Evolutionary conservation across 2,797 vertebrate species (phyloP).

Genomic region (Megalops cyprinoides): DNA sequence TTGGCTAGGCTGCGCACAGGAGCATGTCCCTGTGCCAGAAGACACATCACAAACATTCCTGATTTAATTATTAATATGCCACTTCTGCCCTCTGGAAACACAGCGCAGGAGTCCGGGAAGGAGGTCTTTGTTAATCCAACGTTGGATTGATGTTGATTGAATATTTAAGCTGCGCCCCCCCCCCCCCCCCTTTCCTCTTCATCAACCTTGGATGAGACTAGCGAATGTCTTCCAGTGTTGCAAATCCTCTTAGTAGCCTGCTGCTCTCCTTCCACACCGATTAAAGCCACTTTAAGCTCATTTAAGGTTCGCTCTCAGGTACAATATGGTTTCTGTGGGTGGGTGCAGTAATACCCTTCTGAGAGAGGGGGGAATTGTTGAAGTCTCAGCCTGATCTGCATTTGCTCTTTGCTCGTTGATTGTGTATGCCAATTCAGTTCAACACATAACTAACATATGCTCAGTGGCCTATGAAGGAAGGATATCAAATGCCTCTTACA

Average conservation of each 20-base stretch:
- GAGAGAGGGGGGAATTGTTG: background rate
- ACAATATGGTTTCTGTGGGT: background rate
- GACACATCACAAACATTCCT: slow-evolving; percentile 61
- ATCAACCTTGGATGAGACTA: slow-evolving; percentile 45
- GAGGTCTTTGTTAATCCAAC: slow-evolving; percentile 44
- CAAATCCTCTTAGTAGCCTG: slow-evolving; percentile 42
- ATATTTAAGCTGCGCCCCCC: slow-evolving; percentile 34
- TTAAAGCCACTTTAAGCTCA: slow-evolving; percentile 1
- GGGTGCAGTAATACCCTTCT: background rate
- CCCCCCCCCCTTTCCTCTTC: slow-evolving; percentile 29
- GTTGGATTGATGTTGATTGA: slow-evolving; percentile 48
- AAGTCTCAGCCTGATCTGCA: background rate
- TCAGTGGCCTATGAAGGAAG: background rate
- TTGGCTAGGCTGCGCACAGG: slow-evolving; percentile 38
- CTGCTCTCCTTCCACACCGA: slow-evolving; percentile 29
- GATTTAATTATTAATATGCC: slow-evolving; percentile 64
- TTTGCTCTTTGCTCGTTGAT: background rate
- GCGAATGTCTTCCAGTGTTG: slow-evolving; percentile 41
- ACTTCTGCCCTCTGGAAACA: slow-evolving; percentile 52
- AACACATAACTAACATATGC: background rate
- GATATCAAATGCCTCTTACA: background rate
- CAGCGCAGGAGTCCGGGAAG: slow-evolving; percentile 43
- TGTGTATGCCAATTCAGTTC: background rate
- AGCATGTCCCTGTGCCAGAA: slow-evolving; percentile 34
- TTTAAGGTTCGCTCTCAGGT: slow-evolving; percentile 4